Conservation (phyloP, 2,797 vertebrate genomes). For the Sphenopsis melanotis region DNA sequence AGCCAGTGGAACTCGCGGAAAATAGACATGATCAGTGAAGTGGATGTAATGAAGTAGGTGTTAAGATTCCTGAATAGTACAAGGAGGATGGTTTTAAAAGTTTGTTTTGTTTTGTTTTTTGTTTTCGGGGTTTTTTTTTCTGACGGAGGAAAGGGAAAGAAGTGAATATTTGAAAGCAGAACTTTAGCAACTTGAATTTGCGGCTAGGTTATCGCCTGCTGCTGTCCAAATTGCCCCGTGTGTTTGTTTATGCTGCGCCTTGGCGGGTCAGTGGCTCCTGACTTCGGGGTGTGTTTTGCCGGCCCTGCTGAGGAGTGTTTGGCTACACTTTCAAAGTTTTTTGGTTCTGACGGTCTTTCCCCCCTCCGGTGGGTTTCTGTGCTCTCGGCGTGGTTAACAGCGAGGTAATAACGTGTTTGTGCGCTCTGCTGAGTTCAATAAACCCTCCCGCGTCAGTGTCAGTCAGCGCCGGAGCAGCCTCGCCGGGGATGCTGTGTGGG, state of each 20-base stretch:
- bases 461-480: background rate
- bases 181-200: background rate
- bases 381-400: background rate
- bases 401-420: background rate
- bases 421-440: background rate
- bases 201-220: background rate
- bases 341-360: rapidly evolving
- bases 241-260: background rate
- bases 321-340: background rate
- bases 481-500: background rate
- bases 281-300: background rate
- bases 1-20: background rate
- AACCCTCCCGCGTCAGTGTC: background rate
- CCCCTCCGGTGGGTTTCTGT: rapidly evolving
- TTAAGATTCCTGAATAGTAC: background rate
- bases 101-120: background rate
- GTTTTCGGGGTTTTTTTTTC: rapidly evolving
- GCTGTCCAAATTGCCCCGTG: background rate
- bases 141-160: background rate
- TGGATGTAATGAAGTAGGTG: background rate
- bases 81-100: background rate
- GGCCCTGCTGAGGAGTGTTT: background rate
- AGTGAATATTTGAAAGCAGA: background rate
- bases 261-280: background rate
- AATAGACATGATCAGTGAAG: background rate